phyloP scores from a whole-genome alignment of 92 coral and sea anemone species.

The Palythoa heliodiscus region DNA sequence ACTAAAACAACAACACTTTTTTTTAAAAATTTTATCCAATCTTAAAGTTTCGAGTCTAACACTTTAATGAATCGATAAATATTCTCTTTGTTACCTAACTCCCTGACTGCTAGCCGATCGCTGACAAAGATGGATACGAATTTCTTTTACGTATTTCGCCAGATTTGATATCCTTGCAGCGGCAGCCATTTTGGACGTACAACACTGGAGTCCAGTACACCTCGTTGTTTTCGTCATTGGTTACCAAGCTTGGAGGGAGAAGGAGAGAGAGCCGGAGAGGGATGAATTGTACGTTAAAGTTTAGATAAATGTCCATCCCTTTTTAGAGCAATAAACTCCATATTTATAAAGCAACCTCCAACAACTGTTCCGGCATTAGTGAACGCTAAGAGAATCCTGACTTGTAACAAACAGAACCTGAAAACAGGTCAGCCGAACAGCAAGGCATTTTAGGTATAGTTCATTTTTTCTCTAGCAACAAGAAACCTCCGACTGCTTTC shows the following conservation, averaged over 20 bases:
- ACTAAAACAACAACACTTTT: not conserved
- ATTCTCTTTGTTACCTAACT: slow-evolving; percentile 66
- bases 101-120: slow-evolving; percentile 95
- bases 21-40: not conserved
- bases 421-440: too few relatives aligned
- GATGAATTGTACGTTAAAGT: not conserved
- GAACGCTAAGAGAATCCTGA: too few relatives aligned
- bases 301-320: not conserved
- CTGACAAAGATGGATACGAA: slow-evolving; percentile 97
- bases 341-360: too few relatives aligned
- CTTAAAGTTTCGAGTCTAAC: not conserved
- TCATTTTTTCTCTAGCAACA: too few relatives aligned
- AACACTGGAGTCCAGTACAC: slow-evolving; percentile 6
- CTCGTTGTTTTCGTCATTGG: not conserved
- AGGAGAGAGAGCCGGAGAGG: too few relatives aligned
- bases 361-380: too few relatives aligned
- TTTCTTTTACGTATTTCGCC: slow-evolving; percentile 84
- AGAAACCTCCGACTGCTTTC: too few relatives aligned
- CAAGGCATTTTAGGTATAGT: too few relatives aligned
- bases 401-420: too few relatives aligned
- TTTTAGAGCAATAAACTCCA: too few relatives aligned
- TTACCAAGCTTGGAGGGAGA: not conserved
- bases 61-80: not conserved
- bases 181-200: slow-evolving; percentile 78
- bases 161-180: slow-evolving; percentile 80